Conservation (phyloP, 2,888 invertebrate genomes). For the Stomorhina lunata region DNA sequence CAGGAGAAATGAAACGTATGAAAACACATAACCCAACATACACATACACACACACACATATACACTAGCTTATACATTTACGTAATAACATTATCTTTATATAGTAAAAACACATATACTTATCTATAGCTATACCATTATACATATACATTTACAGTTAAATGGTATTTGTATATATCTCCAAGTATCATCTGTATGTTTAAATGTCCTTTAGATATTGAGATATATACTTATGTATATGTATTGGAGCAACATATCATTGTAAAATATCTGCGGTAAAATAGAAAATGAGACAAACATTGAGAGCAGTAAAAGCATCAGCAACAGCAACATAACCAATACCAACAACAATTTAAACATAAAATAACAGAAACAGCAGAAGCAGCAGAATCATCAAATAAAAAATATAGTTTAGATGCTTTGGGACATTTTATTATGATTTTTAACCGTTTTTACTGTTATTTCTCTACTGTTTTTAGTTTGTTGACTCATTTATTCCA, state of each 20-base stretch:
- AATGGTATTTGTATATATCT: conserved; percentile 22
- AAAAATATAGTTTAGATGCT: conserved; percentile 53
- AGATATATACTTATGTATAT: neutral
- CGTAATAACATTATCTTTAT: conserved; percentile 48
- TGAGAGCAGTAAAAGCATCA: neutral
- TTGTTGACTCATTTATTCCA: conserved; percentile 61
- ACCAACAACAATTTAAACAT: conserved; percentile 9
- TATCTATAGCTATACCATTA: neutral
- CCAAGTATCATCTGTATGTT: neutral
- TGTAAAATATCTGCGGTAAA: conserved; percentile 43
- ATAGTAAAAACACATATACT: neutral
- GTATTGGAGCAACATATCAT: conserved; percentile 28
- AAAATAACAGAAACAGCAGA: neutral
- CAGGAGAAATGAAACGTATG: conserved; percentile 70
- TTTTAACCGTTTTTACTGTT: conserved; percentile 56
- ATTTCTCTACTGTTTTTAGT: conserved; percentile 42
- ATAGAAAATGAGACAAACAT: conserved; percentile 46
- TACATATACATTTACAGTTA: conserved; percentile 25
- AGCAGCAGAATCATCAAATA: neutral
- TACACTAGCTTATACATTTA: neutral
- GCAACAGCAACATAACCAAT: neutral
- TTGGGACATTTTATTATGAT: conserved; percentile 63
- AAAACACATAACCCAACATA: conserved; percentile 22
- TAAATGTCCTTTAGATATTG: too few relatives aligned
- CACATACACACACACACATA: neutral